A percentile compares a stretch with the other conserved stretches of the same genome.
Conservation (phyloP, 1,140 invertebrate genomes). For the Brachionus calyciflorus region DNA sequence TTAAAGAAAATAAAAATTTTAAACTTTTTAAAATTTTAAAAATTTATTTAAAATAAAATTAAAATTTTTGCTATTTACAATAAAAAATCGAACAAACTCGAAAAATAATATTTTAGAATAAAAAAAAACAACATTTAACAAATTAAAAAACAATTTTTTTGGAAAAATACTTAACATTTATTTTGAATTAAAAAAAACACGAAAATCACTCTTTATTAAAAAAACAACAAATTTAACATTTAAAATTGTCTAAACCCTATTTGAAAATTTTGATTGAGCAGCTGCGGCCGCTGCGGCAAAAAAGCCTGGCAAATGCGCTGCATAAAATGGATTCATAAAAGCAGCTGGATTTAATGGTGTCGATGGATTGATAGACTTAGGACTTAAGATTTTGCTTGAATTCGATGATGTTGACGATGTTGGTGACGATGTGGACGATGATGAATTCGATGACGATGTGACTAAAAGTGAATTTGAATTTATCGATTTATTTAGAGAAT, state of each 20-base stretch:
- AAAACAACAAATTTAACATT: no score
- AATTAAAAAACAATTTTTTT: background rate
- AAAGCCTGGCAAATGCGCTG: conserved; percentile 42
- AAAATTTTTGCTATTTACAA: no score
- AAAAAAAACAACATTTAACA: conserved; percentile 26
- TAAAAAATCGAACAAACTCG: background rate
- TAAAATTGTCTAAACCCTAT: background rate
- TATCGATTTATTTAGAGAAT: background rate
- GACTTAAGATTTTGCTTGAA: conserved; percentile 16
- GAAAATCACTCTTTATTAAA: background rate
- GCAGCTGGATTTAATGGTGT: background rate
- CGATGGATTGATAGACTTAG: conserved; percentile 4
- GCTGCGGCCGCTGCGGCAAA: conserved; percentile 43
- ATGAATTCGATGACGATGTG: conserved; percentile 38
- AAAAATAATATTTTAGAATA: background rate
- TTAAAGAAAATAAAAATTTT: no score
- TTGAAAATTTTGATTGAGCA: conserved; percentile 42
- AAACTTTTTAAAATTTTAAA: no score
- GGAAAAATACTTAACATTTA: conserved; percentile 15
- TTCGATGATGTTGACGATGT: conserved; percentile 7
- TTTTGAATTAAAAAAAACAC: background rate
- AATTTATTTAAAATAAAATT: no score
- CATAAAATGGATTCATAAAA: conserved; percentile 41
- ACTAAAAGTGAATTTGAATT: background rate
- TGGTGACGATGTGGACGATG: conserved; percentile 19